phyloP scores from a whole-genome alignment of 1,140 invertebrate genomes.

The Thereuonema tuberculata region DNA sequence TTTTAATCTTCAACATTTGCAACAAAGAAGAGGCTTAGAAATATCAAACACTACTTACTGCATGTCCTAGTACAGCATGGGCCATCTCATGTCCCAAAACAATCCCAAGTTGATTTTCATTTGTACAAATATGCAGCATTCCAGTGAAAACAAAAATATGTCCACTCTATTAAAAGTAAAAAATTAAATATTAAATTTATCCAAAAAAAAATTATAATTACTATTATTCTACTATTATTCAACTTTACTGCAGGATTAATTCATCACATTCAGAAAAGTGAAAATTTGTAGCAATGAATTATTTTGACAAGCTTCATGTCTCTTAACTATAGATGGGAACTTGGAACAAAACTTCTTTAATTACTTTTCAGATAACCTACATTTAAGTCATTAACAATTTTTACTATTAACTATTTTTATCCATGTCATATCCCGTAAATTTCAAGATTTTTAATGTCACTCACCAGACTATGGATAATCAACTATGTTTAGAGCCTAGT shows the following conservation, averaged over 20 bases:
- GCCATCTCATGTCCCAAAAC: conserved; percentile 51
- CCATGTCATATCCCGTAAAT: too few relatives aligned
- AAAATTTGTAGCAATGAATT: neutral
- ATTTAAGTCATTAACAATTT: too few relatives aligned
- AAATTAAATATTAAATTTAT: conserved; percentile 4
- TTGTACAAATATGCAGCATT: conserved; percentile 38
- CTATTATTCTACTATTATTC: conserved; percentile 3
- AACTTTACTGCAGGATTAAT: conserved; percentile 12
- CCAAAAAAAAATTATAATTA: neutral
- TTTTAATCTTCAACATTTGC: too few relatives aligned
- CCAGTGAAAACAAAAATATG: conserved; percentile 47
- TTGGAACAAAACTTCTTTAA: too few relatives aligned
- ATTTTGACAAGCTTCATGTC: neutral
- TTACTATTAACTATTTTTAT: too few relatives aligned
- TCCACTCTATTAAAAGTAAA: conserved; percentile 35
- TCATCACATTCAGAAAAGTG: conserved; percentile 3
- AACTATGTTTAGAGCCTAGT: neutral
- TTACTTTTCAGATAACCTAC: too few relatives aligned
- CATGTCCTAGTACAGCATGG: conserved; percentile 44
- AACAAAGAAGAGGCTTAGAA: too few relatives aligned
- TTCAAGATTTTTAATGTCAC: conserved; percentile 3
- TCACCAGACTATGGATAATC: neutral
- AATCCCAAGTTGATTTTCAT: conserved; percentile 44
- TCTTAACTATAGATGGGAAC: too few relatives aligned
- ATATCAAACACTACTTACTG: conserved; percentile 33